These are phyloP conservation scores for Drosophila ustulata DNA, from an alignment of 2,888 invertebrate genomes.

Conservation along the genomic window DNA sequence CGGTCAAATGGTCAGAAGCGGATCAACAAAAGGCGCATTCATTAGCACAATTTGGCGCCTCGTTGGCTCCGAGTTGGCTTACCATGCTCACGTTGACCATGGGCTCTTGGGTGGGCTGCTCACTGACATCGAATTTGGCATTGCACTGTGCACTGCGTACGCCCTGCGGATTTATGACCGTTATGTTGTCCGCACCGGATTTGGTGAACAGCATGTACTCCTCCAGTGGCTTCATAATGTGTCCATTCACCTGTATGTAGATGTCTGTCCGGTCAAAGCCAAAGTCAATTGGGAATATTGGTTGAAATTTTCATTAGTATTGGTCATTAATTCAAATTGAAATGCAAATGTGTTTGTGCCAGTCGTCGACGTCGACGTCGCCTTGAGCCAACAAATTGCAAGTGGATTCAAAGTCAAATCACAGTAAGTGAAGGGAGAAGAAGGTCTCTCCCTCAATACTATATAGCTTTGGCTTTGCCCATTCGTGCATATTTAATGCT, in stretches of 20 bases:
- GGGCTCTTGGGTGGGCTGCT: conserved; percentile 87
- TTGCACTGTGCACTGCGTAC: conserved; percentile 95
- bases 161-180: conserved; percentile 94
- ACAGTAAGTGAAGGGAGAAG: neutral
- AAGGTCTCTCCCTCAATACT: neutral
- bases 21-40: conserved; percentile 60
- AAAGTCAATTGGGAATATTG: conserved; percentile 37
- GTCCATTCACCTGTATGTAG: conserved; percentile 92
- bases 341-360: conserved; percentile 66
- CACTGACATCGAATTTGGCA: conserved; percentile 89
- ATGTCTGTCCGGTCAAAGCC: conserved; percentile 87
- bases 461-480: conserved; percentile 29
- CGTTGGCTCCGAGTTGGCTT: conserved; percentile 62
- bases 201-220: conserved; percentile 97
- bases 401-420: neutral
- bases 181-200: conserved; percentile 92
- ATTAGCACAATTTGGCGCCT: conserved; percentile 61
- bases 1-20: conserved; percentile 5
- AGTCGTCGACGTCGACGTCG: conserved; percentile 13
- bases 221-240: conserved; percentile 94
- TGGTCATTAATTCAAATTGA: conserved; percentile 81
- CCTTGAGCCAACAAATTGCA: conserved; percentile 22
- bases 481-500: conserved; percentile 74
- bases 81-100: conserved; percentile 88
- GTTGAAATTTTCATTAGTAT: conserved; percentile 75